Conservation (phyloP, 2,113 vertebrate species). For the Colaptes auratus region DNA sequence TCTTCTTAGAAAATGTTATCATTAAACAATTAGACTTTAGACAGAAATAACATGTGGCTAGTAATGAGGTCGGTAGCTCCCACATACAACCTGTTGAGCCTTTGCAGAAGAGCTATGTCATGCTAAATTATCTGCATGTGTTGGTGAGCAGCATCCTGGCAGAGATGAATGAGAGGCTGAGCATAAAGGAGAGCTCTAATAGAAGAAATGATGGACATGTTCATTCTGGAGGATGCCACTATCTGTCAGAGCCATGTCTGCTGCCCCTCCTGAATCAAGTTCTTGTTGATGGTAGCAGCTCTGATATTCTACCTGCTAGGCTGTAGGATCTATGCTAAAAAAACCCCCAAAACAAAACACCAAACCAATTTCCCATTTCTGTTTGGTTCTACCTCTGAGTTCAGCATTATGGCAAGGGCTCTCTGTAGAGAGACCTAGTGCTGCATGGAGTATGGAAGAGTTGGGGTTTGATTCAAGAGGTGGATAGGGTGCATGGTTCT, state of each 20-base stretch:
- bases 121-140: constrained; percentile 53
- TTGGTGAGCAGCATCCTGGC: constrained; percentile 45
- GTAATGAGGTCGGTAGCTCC: constrained; percentile 45
- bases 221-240: constrained; percentile 28
- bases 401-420: constrained; percentile 59
- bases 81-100: constrained; percentile 62
- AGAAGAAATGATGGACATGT: constrained; percentile 29
- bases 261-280: constrained; percentile 22
- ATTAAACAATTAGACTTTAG: constrained; percentile 30
- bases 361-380: not conserved
- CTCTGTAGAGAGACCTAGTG: constrained; percentile 47
- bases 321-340: not conserved
- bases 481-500: not conserved
- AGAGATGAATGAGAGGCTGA: constrained; percentile 43
- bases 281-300: constrained; percentile 23
- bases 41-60: not conserved
- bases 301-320: constrained; percentile 17
- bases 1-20: not conserved
- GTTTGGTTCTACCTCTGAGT: constrained; percentile 46
- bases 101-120: constrained; percentile 9
- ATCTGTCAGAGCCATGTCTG: not conserved
- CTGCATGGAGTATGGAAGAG: not conserved
- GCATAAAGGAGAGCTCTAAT: constrained; percentile 29
- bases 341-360: not conserved
- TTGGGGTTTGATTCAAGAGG: not conserved